Base-by-base conservation (phyloP, 2,888 invertebrate species). In the Pristionchus fissidentatus region DNA sequence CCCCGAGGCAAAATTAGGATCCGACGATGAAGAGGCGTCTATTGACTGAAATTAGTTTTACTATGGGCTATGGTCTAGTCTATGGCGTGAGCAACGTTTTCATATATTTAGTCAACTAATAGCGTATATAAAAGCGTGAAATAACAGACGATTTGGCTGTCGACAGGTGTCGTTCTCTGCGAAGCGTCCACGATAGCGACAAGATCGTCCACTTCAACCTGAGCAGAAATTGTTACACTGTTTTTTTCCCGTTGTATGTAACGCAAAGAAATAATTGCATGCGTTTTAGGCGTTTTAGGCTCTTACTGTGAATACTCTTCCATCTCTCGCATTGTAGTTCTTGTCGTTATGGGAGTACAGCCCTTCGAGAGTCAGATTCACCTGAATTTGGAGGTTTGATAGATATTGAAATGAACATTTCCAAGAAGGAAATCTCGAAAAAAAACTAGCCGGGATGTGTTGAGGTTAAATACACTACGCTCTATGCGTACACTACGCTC, bases 1-100 rank as follows among this genome's bases (percentile, higher is more conserved):
- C 1, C 32, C 32, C 10, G 41, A 60, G 60, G 60, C 60, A 43
- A 60, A 80, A 22, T 80, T 80, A 41, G 80, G 80, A 43, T 80
- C 80, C 26, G 32, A 60, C 1, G 80, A 80, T 0, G 80, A 35
- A 2, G 80, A 80, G 0, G 80, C 60, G 38, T 80, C 80, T 8
- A 80, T 35, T 3, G 41, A 26, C 80, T 80, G 8, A 32, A 77
- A 77, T n/a, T n/a, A n/a, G n/a, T n/a, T n/a, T n/a, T n/a, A n/a
- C n/a, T n/a, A n/a, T n/a, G n/a, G n/a, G n/a, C n/a, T n/a, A 29
- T 32, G 13, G 1, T 3, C 15, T 3, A 38, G 66, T 66, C 32
- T 38, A 41, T 0, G 41, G 35, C 35, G 35, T 4, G 3, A 57
- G n/a, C 29, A 55, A 55, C n/a, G 3, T 13, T 55, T 55, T 8